These are phyloP conservation scores for Drosophila sproati DNA, from an alignment of 1,140 invertebrate genomes.

Conservation along the genomic window DNA sequence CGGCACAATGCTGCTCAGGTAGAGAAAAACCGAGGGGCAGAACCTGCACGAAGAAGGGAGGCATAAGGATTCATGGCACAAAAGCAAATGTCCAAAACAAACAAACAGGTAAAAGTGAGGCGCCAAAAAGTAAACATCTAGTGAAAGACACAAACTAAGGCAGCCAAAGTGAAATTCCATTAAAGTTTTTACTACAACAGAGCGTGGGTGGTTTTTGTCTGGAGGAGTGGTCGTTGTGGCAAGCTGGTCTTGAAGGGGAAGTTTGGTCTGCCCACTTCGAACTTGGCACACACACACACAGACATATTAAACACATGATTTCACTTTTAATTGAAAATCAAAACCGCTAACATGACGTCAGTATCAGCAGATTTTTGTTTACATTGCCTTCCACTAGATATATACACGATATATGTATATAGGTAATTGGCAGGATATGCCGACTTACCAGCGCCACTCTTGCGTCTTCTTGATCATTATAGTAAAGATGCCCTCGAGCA, in stretches of 20 bases:
- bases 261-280: constrained; percentile 7
- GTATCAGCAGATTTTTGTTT: constrained; percentile 70
- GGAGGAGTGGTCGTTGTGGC: constrained; percentile 39
- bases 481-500: constrained; percentile 93
- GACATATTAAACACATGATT: constrained; percentile 81
- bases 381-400: constrained; percentile 48
- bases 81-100: constrained; percentile 54
- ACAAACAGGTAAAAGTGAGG: constrained; percentile 73
- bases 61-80: constrained; percentile 18
- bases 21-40: constrained; percentile 94
- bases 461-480: constrained; percentile 93
- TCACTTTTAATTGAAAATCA: constrained; percentile 85
- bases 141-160: constrained; percentile 48
- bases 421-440: constrained; percentile 9
- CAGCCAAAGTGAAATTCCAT: constrained; percentile 65
- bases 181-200: constrained; percentile 72
- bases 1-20: constrained; percentile 92
- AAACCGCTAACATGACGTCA: constrained; percentile 77
- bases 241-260: not conserved
- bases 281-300: constrained; percentile 5
- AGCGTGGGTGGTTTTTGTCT: constrained; percentile 38
- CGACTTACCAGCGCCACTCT: constrained; percentile 93
- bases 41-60: constrained; percentile 87
- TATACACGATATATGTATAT: not conserved
- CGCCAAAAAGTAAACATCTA: constrained; percentile 73